Conservation (phyloP, 2,888 invertebrate genomes). For the Mythimna vitellina region DNA sequence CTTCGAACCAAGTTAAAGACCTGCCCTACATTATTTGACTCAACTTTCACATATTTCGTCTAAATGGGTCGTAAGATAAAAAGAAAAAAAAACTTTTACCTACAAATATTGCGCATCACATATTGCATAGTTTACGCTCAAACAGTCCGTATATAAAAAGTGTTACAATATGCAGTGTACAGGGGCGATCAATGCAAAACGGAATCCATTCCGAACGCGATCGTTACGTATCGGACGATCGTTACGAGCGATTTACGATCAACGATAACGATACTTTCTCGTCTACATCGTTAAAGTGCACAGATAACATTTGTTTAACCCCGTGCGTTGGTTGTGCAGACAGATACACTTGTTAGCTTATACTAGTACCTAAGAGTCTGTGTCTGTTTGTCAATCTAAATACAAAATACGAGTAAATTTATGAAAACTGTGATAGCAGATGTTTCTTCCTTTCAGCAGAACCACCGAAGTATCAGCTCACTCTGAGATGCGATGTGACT, state of each 20-base stretch:
- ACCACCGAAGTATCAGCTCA: background rate
- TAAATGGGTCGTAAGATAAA: background rate
- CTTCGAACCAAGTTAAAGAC: background rate
- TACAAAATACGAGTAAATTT: background rate
- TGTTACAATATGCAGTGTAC: slow-evolving; percentile 61
- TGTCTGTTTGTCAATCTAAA: background rate
- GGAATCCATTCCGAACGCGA: slow-evolving; percentile 63
- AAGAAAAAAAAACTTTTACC: background rate
- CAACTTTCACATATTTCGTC: background rate
- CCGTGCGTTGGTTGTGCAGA: slow-evolving; percentile 34
- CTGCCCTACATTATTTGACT: background rate
- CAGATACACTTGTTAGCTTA: slow-evolving; percentile 36
- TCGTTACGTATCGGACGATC: slow-evolving; percentile 69
- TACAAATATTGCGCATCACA: slow-evolving; percentile 24
- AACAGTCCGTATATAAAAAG: slow-evolving; percentile 46
- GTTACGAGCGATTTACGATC: slow-evolving; percentile 76
- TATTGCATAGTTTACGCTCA: slow-evolving; percentile 28
- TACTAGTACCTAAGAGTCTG: background rate
- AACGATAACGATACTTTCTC: slow-evolving; percentile 75
- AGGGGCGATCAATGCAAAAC: slow-evolving; percentile 68
- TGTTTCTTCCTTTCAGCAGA: background rate
- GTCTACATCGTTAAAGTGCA: slow-evolving; percentile 74
- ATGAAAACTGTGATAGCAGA: background rate
- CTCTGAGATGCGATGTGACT: background rate
- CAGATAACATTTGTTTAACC: slow-evolving; percentile 71